These are phyloP conservation scores for Eunapius fragilis DNA, from an alignment of 37 sponge, comb jelly and placozoan species.

Conservation along the genomic window DNA sequence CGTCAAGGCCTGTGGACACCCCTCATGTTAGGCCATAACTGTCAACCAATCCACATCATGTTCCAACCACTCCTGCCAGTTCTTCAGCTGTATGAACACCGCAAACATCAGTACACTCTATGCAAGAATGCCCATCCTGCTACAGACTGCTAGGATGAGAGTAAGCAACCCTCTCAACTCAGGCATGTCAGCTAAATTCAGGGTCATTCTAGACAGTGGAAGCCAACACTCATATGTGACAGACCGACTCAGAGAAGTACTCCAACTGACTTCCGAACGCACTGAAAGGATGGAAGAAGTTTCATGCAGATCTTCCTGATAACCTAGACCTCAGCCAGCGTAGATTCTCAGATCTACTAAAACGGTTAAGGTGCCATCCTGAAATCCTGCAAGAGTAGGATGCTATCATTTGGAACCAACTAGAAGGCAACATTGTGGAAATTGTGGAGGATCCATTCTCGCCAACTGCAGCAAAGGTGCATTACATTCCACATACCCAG, in stretches of 20 bases:
- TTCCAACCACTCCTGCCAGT: conserved; percentile 3
- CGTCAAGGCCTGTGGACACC: background rate
- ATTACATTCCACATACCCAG: conserved; percentile 41
- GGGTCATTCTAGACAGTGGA: conserved; percentile 15
- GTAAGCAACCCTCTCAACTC: conserved; percentile 27
- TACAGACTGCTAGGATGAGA: conserved; percentile 36
- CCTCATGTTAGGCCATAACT: background rate
- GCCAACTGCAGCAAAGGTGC: background rate
- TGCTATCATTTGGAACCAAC: conserved; percentile 25
- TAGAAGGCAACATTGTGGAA: conserved; percentile 29
- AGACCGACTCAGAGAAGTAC: background rate
- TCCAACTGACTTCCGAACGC: background rate
- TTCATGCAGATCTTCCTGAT: conserved; percentile 31
- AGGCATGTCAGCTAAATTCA: background rate
- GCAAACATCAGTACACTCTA: conserved; percentile 1
- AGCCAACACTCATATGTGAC: conserved; percentile 50
- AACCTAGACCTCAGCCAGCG: conserved; percentile 32
- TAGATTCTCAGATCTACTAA: conserved; percentile 18
- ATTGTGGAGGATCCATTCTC: conserved; percentile 10
- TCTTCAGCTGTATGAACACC: conserved; percentile 6
- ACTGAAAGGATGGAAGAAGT: conserved; percentile 21
- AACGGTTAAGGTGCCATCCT: conserved; percentile 20
- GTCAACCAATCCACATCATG: background rate
- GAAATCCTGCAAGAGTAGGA: conserved; percentile 35
- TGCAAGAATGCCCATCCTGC: background rate